phyloP scores from a whole-genome alignment of 2,888 invertebrate genomes.

The Cheilosia impressa region DNA sequence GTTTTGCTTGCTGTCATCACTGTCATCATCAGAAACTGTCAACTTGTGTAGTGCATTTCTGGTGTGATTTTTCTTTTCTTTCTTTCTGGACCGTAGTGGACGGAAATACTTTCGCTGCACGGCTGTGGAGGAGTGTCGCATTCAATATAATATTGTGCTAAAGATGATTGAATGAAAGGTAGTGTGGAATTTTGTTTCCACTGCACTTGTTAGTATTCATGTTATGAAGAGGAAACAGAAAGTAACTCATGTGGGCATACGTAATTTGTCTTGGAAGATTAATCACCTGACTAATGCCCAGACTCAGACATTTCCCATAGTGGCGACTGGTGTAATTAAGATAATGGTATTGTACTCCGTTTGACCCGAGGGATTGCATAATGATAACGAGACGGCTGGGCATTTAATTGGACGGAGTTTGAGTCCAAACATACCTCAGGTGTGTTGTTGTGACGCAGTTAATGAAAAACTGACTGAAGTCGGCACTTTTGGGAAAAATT shows the following conservation, averaged over 20 bases:
- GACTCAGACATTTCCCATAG: not conserved
- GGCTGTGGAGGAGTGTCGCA: not conserved
- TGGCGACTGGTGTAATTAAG: not conserved
- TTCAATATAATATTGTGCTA: not conserved
- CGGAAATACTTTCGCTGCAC: not conserved
- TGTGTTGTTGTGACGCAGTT: no score
- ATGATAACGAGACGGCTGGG: no score
- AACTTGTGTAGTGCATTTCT: not conserved
- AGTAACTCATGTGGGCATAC: not conserved
- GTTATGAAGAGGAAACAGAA: not conserved
- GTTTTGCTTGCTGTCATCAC: not conserved
- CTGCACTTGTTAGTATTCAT: not conserved
- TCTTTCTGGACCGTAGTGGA: not conserved
- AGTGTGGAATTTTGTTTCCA: not conserved
- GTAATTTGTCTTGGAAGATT: not conserved
- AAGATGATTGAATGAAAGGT: not conserved
- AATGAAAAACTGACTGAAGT: no score
- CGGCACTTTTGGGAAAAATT: no score
- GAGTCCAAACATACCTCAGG: no score
- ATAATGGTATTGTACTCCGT: no score
- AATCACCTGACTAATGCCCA: not conserved
- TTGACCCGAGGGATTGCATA: no score
- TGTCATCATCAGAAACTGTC: not conserved
- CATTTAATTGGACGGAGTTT: no score
- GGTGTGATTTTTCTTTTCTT: not conserved